A percentile compares a stretch with the other conserved stretches of the same genome.
Conservation (phyloP, 2,888 invertebrate genomes). For the Nesidiocoris tenuis region DNA sequence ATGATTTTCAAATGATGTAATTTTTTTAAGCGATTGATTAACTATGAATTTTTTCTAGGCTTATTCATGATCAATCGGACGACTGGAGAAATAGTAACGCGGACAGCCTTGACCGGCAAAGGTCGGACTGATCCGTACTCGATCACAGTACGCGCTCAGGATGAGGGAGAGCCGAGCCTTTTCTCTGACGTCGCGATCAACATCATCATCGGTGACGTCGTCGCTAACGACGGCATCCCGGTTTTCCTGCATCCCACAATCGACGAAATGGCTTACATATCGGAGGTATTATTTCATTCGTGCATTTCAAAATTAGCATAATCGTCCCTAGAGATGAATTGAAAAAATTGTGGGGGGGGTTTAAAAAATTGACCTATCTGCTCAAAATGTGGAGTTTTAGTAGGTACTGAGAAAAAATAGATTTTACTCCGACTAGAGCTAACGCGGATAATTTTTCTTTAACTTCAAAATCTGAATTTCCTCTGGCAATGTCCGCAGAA, state of each 20-base stretch:
- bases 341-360: too few relatives aligned
- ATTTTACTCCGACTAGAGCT: too few relatives aligned
- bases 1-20: too few relatives aligned
- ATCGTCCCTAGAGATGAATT: too few relatives aligned
- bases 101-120: slow-evolving; percentile 68
- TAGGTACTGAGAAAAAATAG: too few relatives aligned
- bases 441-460: background rate
- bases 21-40: too few relatives aligned
- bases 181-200: slow-evolving; percentile 64
- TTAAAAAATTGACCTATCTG: too few relatives aligned
- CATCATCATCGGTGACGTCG: slow-evolving; percentile 74
- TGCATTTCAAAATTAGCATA: too few relatives aligned
- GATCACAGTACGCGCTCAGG: slow-evolving; percentile 67
- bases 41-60: slow-evolving; percentile 56
- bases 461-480: background rate
- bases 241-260: slow-evolving; percentile 68
- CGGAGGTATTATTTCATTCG: too few relatives aligned
- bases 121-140: slow-evolving; percentile 73
- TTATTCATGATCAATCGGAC: slow-evolving; percentile 66
- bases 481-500: slow-evolving; percentile 60
- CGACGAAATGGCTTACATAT: slow-evolving; percentile 68
- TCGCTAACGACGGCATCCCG: slow-evolving; percentile 78
- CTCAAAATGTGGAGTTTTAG: too few relatives aligned
- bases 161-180: slow-evolving; percentile 65
- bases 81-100: slow-evolving; percentile 69